Evolutionary conservation across 2,797 vertebrate species (phyloP).

Genomic region (Graptemys geographica): DNA sequence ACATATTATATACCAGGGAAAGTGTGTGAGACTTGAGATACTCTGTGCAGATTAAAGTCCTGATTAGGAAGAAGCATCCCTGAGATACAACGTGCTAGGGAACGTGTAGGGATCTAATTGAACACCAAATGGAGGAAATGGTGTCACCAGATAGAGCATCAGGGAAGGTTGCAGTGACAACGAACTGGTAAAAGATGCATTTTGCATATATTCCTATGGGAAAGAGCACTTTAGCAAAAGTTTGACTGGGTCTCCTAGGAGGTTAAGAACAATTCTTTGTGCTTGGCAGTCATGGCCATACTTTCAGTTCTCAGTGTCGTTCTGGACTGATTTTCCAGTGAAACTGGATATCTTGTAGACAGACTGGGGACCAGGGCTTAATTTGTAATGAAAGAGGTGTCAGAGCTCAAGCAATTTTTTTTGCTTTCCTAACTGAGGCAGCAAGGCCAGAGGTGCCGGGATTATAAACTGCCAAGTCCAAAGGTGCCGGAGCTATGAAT

Average conservation of each 20-base stretch:
- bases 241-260: neutral
- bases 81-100: no score
- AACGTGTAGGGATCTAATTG: neutral
- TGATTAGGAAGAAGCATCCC: no score
- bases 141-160: neutral
- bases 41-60: neutral
- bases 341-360: neutral
- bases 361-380: neutral
- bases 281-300: neutral
- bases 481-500: no score
- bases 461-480: no score
- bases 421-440: no score
- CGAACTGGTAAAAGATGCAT: fast-evolving
- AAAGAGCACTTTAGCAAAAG: neutral
- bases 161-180: neutral
- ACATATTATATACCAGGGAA: fast-evolving
- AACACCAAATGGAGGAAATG: neutral
- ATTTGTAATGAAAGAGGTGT: no score
- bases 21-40: neutral
- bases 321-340: neutral
- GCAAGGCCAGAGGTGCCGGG: no score
- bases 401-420: no score
- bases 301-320: neutral
- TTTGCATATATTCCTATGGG: neutral
- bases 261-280: neutral